A percentile compares a stretch with the other conserved stretches of the same genome.
These are phyloP conservation scores for Scomberomorus guttatus DNA, from an alignment of 2,797 vertebrate species.

Conservation along the genomic window DNA sequence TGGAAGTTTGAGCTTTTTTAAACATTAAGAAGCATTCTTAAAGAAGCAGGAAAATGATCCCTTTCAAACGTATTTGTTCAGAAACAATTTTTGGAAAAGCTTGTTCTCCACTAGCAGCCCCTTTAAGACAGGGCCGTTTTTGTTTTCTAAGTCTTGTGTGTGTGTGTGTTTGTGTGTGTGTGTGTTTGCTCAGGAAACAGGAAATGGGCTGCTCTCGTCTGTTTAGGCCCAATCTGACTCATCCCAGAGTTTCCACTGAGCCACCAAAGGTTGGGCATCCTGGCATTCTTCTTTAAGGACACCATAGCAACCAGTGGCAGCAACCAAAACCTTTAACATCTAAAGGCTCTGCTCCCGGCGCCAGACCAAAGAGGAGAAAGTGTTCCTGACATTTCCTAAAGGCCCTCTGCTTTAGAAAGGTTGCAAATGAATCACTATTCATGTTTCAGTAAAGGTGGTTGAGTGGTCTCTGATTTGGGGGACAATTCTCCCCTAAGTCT, in stretches of 20 bases:
- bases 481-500: conserved; percentile 7
- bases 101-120: conserved; percentile 30
- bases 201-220: conserved; percentile 71
- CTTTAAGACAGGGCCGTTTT: conserved; percentile 45
- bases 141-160: conserved; percentile 50
- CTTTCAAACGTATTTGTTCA: conserved; percentile 4
- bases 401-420: conserved; percentile 47
- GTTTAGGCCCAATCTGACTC: conserved; percentile 77
- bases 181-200: conserved; percentile 80
- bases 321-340: conserved; percentile 65
- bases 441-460: neutral
- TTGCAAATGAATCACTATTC: conserved; percentile 54
- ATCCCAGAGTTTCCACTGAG: conserved; percentile 80
- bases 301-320: conserved; percentile 67
- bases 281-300: conserved; percentile 78
- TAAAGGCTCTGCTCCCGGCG: conserved; percentile 48
- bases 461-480: neutral
- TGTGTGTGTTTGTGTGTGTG: conserved; percentile 25
- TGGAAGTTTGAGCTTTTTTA: neutral
- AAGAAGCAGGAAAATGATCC: neutral
- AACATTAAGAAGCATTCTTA: neutral
- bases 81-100: conserved; percentile 30
- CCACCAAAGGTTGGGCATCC: conserved; percentile 75
- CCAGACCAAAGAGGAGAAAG: conserved; percentile 64
- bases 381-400: conserved; percentile 70